phyloP scores from a whole-genome alignment of 2,888 invertebrate genomes.

The Synanthedon tipuliformis region DNA sequence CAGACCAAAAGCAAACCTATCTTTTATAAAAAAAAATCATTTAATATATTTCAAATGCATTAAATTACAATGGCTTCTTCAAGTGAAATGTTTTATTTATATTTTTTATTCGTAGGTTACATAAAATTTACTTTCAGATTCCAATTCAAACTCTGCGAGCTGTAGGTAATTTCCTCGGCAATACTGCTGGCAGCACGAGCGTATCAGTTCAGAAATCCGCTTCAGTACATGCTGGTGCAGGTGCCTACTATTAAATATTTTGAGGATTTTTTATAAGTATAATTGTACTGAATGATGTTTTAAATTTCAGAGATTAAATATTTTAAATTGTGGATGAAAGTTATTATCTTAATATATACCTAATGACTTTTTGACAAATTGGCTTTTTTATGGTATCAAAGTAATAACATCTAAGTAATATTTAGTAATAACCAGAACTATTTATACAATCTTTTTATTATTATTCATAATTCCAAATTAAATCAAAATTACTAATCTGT shows the following conservation, averaged over 20 bases:
- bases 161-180: conserved; percentile 71
- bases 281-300: not conserved
- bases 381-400: too few species aligned
- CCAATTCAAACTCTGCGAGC: conserved; percentile 74
- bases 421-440: too few species aligned
- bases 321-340: not conserved
- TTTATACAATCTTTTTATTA: too few species aligned
- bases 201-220: conserved; percentile 54
- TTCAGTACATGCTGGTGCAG: conserved; percentile 38
- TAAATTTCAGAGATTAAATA: not conserved
- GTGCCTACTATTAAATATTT: not conserved
- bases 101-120: not conserved
- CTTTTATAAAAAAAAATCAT: not conserved
- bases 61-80: too few species aligned
- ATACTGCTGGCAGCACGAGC: conserved; percentile 51
- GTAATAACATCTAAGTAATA: too few species aligned
- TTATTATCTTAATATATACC: not conserved
- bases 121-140: conserved; percentile 58
- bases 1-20: too few species aligned
- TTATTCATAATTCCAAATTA: too few species aligned
- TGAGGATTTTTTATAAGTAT: not conserved
- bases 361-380: not conserved
- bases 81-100: too few species aligned
- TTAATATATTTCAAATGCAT: not conserved
- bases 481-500: not conserved